Base-by-base conservation (phyloP, 2,797 vertebrate species). In the Clamator glandarius region DNA sequence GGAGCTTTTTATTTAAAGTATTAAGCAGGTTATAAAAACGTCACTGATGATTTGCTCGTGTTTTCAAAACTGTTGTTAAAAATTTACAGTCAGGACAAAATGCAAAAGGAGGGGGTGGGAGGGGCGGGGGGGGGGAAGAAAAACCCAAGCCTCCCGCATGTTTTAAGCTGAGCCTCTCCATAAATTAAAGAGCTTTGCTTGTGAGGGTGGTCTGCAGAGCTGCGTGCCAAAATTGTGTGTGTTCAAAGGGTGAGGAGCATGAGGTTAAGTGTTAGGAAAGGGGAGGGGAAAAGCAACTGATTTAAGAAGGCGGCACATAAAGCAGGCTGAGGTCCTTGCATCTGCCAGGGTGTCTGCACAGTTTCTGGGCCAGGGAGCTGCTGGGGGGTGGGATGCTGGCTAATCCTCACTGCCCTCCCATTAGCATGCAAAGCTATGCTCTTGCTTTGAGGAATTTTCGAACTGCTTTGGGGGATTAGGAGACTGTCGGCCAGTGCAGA, bases 31-130 rank as follows among this genome's bases (percentile, higher is more conserved):
- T 82, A 95, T 95, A 86, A 96, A 96, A 94, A 64, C 4, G 89
- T 96, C 97, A 80, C 94, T 15, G 87, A 85, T 92, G 95, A 96
- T 97, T 96, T 95, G 96, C 89, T 95, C 74, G 16, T 77, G 89
- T 93, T 96, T 96, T 93, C 93, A 83, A 75, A 97, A 92, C 94
- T 84, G 88, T 83, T 80, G 29, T 90, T 89, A 78, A 93, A 78
- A 95, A 97, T 94, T 97, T 97, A 97, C 84, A 69, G 94, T 31
- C 64, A 1, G 89, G 87, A 85, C 50, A 86, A 89, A 96, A 95
- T 54, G 78, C 23, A 64, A 81, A 87, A 84, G 62, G 26, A 15
- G 59, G 21, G 16, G 8, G 28, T n/a, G n/a, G n/a, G n/a, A n/a
- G 25, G 36, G 33, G n/a, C n/a, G n/a, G 62, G 26, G 14, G 62